Base-by-base conservation (phyloP, 2,888 invertebrate species). In the Petrolisthes cinctipes region DNA sequence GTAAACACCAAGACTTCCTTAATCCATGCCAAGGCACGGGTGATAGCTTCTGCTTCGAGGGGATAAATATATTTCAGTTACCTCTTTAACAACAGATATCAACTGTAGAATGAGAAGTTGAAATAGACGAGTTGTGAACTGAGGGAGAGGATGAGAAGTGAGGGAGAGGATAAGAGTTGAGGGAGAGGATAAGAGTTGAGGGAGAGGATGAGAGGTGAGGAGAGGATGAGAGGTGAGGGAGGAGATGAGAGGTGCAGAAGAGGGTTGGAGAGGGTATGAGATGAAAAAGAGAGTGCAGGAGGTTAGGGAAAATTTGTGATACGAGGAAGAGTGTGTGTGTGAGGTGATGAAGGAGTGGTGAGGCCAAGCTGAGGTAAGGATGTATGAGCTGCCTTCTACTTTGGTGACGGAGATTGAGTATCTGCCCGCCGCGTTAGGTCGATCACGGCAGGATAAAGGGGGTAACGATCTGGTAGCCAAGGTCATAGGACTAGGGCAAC, bases 351-450 rank as follows among this genome's bases (percentile, higher is more conserved):
- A 23, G 73, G 73, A 73, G 73, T 73, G 23, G 7, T 11, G n/a
- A 20, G 23, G 9, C 17, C 73, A 73, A n/a, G 73, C 7, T 17
- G 73, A 61, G 61, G 61, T 61, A 61, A 17, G 61, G 61, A 61
- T 9, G 17, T 23, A 73, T 73, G n/a, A n/a, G 76, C 37, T 37
- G 37, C 37, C 37, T 37, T 37, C 37, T 37, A 37, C 37, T 37
- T 37, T 37, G 37, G 37, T 71, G n/a, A 71, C 6, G 71, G 71
- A 71, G 71, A 71, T 71, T 14, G n/a, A 71, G 71, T 71, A 20
- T 71, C 71, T n/a, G 71, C 71, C 71, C 71, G 71, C 71, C 20
- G 14, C 71, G 71, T n/a, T 20, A 71, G 71, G 71, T 71, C 71
- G 71, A 71, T 71, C 71, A 71, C n/a, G 20, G 37, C 71, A 6